phyloP scores from a whole-genome alignment of 2,888 invertebrate genomes.

The Lepidonotus clava region DNA sequence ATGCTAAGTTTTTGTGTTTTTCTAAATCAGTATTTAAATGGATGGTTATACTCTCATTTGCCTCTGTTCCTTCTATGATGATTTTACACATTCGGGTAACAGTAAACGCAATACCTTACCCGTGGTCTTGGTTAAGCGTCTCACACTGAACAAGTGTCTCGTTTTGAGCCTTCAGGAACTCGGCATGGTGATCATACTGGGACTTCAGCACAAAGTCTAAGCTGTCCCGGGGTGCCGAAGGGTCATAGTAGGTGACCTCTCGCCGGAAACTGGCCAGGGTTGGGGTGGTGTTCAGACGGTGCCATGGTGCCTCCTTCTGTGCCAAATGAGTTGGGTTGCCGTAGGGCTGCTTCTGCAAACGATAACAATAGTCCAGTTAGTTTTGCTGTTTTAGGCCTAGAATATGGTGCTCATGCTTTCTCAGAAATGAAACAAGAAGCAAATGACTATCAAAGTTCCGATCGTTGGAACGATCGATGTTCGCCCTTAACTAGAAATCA shows the following conservation, averaged over 20 bases:
- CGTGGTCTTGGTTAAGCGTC: slow-evolving; percentile 75
- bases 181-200: slow-evolving; percentile 78
- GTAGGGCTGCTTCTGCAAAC: slow-evolving; percentile 72
- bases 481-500: too few species aligned
- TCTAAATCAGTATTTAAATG: too few species aligned
- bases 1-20: too few species aligned
- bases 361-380: not conserved
- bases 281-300: slow-evolving; percentile 72
- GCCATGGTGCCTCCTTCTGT: slow-evolving; percentile 77
- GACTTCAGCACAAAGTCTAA: slow-evolving; percentile 80
- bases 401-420: too few species aligned
- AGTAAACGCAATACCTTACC: slow-evolving; percentile 73
- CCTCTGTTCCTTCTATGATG: too few species aligned
- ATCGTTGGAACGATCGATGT: too few species aligned
- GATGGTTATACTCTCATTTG: too few species aligned
- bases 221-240: slow-evolving; percentile 78
- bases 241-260: slow-evolving; percentile 77
- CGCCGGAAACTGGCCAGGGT: slow-evolving; percentile 75
- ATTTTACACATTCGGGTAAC: too few species aligned
- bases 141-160: slow-evolving; percentile 79
- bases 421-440: too few species aligned
- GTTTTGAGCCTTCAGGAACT: slow-evolving; percentile 75
- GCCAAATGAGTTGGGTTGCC: slow-evolving; percentile 75
- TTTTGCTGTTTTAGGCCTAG: too few species aligned
- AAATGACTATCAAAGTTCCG: too few species aligned